phyloP scores from a whole-genome alignment of 2,797 vertebrate genomes.

The Morelia viridis region DNA sequence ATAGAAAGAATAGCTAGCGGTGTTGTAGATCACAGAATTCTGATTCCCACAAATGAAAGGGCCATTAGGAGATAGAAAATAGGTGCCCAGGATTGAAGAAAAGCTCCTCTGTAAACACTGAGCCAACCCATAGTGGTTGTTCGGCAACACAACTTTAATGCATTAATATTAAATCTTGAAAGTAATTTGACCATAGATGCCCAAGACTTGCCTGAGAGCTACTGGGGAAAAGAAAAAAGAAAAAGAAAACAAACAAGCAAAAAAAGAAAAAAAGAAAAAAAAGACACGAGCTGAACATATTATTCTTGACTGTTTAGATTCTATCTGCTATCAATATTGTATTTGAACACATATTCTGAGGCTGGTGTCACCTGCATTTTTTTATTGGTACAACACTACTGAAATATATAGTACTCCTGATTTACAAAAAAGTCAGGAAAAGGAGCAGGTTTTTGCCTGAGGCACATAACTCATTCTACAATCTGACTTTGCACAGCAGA shows the following conservation, averaged over 20 bases:
- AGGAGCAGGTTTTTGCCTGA: background rate
- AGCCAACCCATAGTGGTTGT: background rate
- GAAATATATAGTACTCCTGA: conserved; percentile 37
- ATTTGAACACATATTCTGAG: conserved; percentile 40
- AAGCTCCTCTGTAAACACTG: background rate
- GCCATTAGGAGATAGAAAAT: conserved; percentile 2
- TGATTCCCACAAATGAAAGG: background rate
- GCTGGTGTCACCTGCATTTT: conserved; percentile 2
- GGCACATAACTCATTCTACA: background rate
- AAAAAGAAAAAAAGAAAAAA: conserved; percentile 36
- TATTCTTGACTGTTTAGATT: conserved; percentile 66
- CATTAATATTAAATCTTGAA: conserved; percentile 45
- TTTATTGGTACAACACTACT: conserved; percentile 20
- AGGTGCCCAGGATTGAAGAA: background rate
- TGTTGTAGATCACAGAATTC: background rate
- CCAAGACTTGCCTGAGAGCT: conserved; percentile 56
- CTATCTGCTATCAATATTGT: conserved; percentile 45
- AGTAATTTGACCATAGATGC: conserved; percentile 36
- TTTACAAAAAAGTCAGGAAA: background rate
- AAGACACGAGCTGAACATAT: conserved; percentile 51
- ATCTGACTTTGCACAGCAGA: background rate
- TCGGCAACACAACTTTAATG: background rate
- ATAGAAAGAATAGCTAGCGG: conserved; percentile 4
- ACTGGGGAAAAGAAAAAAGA: conserved; percentile 19
- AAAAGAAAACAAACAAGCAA: background rate